These are phyloP conservation scores for Ochropleura plecta DNA, from an alignment of 2,888 invertebrate species.

Conservation along the genomic window DNA sequence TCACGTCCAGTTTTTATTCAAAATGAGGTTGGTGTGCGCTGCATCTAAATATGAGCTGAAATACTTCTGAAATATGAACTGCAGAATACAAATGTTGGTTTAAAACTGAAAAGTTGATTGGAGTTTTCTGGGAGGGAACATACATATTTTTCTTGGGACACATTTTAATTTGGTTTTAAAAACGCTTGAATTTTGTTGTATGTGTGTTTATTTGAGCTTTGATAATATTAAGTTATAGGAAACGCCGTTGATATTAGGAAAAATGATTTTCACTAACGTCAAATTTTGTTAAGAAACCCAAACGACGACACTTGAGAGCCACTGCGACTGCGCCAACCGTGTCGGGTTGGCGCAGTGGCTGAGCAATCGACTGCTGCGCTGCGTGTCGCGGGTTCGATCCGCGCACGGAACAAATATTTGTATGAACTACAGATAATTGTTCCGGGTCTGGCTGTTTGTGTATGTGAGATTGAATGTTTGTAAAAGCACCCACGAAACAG, in stretches of 20 bases:
- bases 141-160: constrained; percentile 7
- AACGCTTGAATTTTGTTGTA: not conserved
- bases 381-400: too few species aligned
- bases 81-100: constrained; percentile 68
- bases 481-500: too few species aligned
- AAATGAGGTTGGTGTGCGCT: constrained; percentile 58
- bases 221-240: not conserved
- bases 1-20: constrained; percentile 72
- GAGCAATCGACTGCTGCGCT: too few species aligned
- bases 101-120: constrained; percentile 32
- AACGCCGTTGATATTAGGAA: not conserved
- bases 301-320: too few species aligned
- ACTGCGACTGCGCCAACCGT: too few species aligned
- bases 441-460: too few species aligned
- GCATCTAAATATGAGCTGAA: constrained; percentile 64
- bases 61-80: constrained; percentile 66
- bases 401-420: too few species aligned
- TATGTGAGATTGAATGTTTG: too few species aligned
- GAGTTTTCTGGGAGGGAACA: constrained; percentile 7
- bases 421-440: too few species aligned
- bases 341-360: too few species aligned
- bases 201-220: not conserved
- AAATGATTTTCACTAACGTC: too few species aligned
- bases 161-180: not conserved
- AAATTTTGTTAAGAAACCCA: too few species aligned